These are phyloP conservation scores for Cyrtorhinus lividipennis DNA, from an alignment of 1,140 invertebrate genomes.

Conservation along the genomic window DNA sequence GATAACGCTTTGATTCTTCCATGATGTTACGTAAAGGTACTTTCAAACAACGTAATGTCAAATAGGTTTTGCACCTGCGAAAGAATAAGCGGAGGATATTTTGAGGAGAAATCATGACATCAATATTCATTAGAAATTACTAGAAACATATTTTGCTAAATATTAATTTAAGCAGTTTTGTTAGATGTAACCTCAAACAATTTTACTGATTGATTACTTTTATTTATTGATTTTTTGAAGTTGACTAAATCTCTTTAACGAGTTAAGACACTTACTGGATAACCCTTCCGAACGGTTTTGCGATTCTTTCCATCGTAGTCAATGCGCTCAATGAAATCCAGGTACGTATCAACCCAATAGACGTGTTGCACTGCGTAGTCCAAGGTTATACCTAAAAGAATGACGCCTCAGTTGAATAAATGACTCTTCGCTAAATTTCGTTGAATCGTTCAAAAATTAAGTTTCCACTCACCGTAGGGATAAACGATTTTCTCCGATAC, in stretches of 20 bases:
- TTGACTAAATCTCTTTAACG: too few species aligned
- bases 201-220: too few species aligned
- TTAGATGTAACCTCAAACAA: too few species aligned
- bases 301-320: slow-evolving; percentile 52
- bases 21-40: slow-evolving; percentile 49
- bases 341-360: slow-evolving; percentile 65
- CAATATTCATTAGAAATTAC: too few species aligned
- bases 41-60: slow-evolving; percentile 54
- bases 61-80: slow-evolving; percentile 48
- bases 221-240: too few species aligned
- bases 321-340: slow-evolving; percentile 54
- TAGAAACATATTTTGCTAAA: too few species aligned
- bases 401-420: too few species aligned
- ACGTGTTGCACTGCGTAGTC: slow-evolving; percentile 56
- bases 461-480: slow-evolving; percentile 42
- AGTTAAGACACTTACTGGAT: slow-evolving; percentile 35
- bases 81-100: too few species aligned
- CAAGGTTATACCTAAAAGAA: slow-evolving; percentile 41
- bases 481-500: slow-evolving; percentile 53
- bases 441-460: too few species aligned
- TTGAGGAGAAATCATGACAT: too few species aligned
- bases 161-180: too few species aligned
- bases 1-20: slow-evolving; percentile 45
- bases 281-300: slow-evolving; percentile 44
- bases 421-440: too few species aligned